Conservation (phyloP, 2,797 vertebrate species). For the Tapirus indicus region DNA sequence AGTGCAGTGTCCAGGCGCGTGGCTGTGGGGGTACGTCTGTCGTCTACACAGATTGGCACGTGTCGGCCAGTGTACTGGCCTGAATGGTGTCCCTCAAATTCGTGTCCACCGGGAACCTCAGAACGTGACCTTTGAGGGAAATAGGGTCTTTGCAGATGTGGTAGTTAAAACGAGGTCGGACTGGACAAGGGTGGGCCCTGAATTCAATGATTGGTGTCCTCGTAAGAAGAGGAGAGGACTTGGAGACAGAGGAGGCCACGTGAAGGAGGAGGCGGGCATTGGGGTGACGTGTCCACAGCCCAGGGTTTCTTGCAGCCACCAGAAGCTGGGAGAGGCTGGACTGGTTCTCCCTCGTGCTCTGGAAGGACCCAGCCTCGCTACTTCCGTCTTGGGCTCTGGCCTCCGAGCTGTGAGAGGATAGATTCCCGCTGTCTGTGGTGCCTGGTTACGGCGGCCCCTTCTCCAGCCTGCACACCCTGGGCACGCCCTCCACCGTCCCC, state of each 20-base stretch:
- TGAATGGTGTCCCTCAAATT: not conserved
- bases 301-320: not conserved
- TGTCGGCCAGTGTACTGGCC: fast-evolving
- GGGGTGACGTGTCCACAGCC: too few species aligned
- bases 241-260: fast-evolving
- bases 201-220: fast-evolving
- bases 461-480: not conserved
- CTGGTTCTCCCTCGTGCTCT: not conserved
- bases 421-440: too few species aligned
- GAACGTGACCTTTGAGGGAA: not conserved
- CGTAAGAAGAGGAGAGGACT: not conserved
- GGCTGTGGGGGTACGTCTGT: not conserved
- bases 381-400: fast-evolving
- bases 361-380: not conserved
- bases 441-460: not conserved
- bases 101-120: not conserved
- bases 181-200: not conserved
- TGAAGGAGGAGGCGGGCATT: not conserved
- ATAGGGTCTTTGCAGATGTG: not conserved
- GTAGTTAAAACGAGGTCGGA: too few species aligned
- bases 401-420: not conserved
- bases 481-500: not conserved
- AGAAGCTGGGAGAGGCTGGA: not conserved
- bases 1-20: too few species aligned
- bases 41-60: fast-evolving